Percentiles rank a stretch among this genome's conserved stretches.
Evolutionary conservation across 2,113 vertebrate genomes (phyloP).

Genomic region (Dasyurus viverrinus): DNA sequence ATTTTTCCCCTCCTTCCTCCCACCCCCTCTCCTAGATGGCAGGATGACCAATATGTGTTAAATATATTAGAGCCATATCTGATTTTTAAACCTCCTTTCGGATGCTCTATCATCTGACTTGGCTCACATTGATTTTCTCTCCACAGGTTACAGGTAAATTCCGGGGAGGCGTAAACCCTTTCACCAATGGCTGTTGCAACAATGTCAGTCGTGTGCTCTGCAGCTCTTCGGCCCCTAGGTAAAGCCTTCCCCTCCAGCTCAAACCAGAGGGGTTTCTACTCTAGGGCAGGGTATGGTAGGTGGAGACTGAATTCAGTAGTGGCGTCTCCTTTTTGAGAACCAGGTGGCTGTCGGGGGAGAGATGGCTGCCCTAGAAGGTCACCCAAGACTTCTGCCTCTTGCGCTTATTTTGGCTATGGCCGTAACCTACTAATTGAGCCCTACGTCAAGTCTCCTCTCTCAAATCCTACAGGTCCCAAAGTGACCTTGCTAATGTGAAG

Average conservation of each 20-base stretch:
- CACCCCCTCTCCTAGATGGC: too few species aligned
- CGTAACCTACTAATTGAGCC: background rate
- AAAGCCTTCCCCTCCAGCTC: background rate
- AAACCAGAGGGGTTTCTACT: background rate
- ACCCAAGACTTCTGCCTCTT: background rate
- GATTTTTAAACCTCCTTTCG: background rate
- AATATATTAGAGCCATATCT: too few species aligned
- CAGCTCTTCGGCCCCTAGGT: conserved; percentile 97
- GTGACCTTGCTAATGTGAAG: background rate
- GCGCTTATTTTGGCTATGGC: background rate
- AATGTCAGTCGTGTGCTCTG: conserved; percentile 96
- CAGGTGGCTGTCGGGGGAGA: background rate
- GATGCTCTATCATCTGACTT: background rate
- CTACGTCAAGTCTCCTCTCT: background rate
- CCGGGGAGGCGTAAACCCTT: conserved; percentile 96
- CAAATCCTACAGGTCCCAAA: background rate
- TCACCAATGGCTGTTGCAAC: conserved; percentile 95
- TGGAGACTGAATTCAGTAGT: background rate
- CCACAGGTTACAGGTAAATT: conserved; percentile 97
- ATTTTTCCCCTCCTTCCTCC: too few species aligned
- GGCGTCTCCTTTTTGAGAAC: background rate
- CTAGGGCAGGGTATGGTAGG: background rate
- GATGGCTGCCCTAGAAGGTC: background rate
- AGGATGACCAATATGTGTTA: too few species aligned
- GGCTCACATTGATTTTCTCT: background rate